Conservation (phyloP, 2,888 invertebrate genomes). For the Archips crataeganus region DNA sequence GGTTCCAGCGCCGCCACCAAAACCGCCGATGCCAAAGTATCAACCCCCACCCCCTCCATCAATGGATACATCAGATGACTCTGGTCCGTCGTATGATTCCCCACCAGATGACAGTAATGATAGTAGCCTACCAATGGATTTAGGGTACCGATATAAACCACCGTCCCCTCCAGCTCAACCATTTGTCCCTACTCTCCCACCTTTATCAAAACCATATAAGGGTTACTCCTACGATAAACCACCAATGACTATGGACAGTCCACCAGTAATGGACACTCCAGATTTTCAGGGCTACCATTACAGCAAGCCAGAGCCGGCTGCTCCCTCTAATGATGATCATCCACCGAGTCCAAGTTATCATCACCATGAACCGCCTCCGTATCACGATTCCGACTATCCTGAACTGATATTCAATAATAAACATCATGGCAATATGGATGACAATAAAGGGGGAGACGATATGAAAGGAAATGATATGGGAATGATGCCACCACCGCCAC, state of each 20-base stretch:
- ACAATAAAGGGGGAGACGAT: constrained; percentile 56
- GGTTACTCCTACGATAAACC: constrained; percentile 77
- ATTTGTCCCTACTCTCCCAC: constrained; percentile 66
- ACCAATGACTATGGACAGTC: constrained; percentile 54
- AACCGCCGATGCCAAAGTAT: constrained; percentile 47
- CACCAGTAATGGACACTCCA: constrained; percentile 54
- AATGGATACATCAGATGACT: constrained; percentile 51
- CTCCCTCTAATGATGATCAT: constrained; percentile 50
- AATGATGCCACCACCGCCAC: constrained; percentile 70
- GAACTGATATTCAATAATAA: constrained; percentile 67
- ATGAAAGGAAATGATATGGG: constrained; percentile 62
- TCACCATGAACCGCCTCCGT: constrained; percentile 57
- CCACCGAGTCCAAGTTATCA: constrained; percentile 54
- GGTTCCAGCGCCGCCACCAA: constrained; percentile 46
- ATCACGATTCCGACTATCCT: constrained; percentile 67
- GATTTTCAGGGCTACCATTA: constrained; percentile 65
- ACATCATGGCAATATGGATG: constrained; percentile 57
- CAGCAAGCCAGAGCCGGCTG: constrained; percentile 62
- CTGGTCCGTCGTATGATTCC: constrained; percentile 49
- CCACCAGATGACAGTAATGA: constrained; percentile 54
- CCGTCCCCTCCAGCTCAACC: constrained; percentile 57
- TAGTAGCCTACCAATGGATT: constrained; percentile 54
- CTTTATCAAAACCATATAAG: constrained; percentile 63
- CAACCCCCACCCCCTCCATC: constrained; percentile 51
- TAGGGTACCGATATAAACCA: constrained; percentile 71